A percentile compares a stretch with the other conserved stretches of the same genome.
Evolutionary conservation across 2,888 invertebrate genomes (phyloP).

Genomic region (Tenthredo notha): DNA sequence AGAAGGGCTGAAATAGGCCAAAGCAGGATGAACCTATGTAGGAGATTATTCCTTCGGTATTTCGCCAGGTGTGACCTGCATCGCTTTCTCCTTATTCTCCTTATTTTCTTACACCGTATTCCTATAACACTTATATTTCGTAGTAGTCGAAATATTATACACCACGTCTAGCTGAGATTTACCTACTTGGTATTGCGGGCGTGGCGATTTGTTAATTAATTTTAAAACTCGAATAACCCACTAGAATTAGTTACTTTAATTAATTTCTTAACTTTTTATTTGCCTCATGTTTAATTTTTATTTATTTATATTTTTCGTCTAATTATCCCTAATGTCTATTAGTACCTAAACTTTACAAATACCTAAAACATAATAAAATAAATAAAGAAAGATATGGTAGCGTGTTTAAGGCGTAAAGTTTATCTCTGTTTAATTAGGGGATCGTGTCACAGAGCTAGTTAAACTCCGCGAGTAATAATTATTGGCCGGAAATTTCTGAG

Average conservation of each 20-base stretch:
- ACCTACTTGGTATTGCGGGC: slow-evolving; percentile 18
- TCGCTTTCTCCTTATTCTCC: not conserved
- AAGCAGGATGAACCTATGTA: slow-evolving; percentile 19
- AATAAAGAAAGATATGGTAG: not conserved
- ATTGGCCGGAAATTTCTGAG: not conserved
- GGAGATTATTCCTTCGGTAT: slow-evolving; percentile 62
- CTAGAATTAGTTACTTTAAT: not conserved
- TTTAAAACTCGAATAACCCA: not conserved
- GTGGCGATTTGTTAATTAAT: slow-evolving; percentile 3
- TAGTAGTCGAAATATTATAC: not conserved
- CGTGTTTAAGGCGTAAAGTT: not conserved
- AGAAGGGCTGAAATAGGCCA: slow-evolving; percentile 62
- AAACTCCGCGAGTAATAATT: not conserved
- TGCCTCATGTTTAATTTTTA: not conserved
- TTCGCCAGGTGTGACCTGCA: slow-evolving; percentile 66
- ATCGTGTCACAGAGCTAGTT: not conserved
- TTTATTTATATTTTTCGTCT: not conserved
- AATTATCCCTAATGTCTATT: not conserved
- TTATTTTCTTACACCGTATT: not conserved
- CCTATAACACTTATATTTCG: not conserved
- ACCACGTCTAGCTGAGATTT: not conserved
- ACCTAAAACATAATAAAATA: not conserved
- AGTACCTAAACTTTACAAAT: not conserved
- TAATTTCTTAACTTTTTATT: not conserved
- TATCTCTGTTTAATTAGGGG: not conserved